A percentile compares a stretch with the other conserved stretches of the same genome.
phyloP scores from a whole-genome alignment of 35 echinoderm and acorn worm genomes.

The Ophiothrix spiculata region DNA sequence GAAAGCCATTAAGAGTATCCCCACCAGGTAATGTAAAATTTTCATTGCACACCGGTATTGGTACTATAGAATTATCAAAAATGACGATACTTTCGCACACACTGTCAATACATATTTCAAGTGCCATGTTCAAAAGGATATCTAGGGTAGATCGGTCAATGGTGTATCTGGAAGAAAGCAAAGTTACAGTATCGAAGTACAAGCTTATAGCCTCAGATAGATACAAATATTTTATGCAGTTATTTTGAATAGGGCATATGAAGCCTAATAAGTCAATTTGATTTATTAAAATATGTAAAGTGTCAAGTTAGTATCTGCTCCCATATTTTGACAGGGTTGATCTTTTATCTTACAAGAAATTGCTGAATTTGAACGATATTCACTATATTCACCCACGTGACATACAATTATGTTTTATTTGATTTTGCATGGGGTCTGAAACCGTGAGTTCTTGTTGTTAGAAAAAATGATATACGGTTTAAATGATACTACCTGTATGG shows the following conservation, averaged over 20 bases:
- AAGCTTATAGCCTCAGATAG: not conserved
- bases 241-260: no score
- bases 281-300: not conserved
- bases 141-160: slow-evolving; percentile 1
- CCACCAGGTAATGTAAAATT: slow-evolving; percentile 29
- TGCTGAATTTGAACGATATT: no score
- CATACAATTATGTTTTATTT: no score
- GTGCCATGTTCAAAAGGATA: not conserved
- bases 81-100: not conserved
- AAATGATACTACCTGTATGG: no score
- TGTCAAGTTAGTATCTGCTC: no score
- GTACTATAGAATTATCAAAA: not conserved
- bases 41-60: slow-evolving; percentile 25
- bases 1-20: slow-evolving; percentile 8
- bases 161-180: not conserved
- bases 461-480: no score
- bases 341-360: no score
- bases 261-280: not conserved
- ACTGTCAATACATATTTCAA: slow-evolving; percentile 19
- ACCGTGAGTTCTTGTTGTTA: no score
- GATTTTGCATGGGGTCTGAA: no score
- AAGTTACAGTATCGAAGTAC: not conserved
- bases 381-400: no score
- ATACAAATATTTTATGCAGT: not conserved
- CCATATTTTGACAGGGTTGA: no score